Evolutionary conservation across 2,888 invertebrate genomes (phyloP), one percentile per base, ranked within the genome.

Genomic region (Eupithecia subumbrata): DNA sequence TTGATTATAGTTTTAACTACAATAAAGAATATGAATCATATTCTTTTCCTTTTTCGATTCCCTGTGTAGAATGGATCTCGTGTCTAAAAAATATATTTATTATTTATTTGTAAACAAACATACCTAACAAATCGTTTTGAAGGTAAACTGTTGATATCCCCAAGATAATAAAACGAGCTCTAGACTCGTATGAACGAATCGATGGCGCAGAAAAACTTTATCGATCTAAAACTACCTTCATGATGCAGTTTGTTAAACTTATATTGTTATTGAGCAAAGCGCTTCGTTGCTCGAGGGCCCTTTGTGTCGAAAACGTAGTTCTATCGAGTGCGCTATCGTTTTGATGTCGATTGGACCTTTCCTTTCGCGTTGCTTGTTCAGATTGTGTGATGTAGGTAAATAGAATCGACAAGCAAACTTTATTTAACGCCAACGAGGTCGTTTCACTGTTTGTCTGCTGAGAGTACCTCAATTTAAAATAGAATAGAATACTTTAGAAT

Each of bases 191-290:
- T 84, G 84, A 87, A 85, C 84, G 83, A 89, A 86, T 87, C 88
- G 88, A 91, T 90, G 90, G 88, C 77, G 88, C 82, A 86, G 89
- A 89, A 89, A 89, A 86, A 84, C 88, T 88, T 86, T 90, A 90
- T 90, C 88, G 90, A 91, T 90, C 89, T 87, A 84, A 88, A 89
- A 88, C 87, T 87, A 89, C 88, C 86, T 85, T 86, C 85, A 85
- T 87, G 86, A 85, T 87, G 87, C 87, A 88, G 84, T 89, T 89
- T 89, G 89, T 89, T 88, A 87, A 88, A 88, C 88, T 88, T 86
- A 86, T 88, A 90, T 90, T 89, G 88, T 89, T 90, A 91, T 91
- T 90, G 89, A 88, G 89, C 85, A 84, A 85, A 85, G 84, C 80
- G 76, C 78, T 81, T 72, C 77, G 76, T 75, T 76, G 73, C 74